Conservation (phyloP, 2,888 invertebrate genomes). For the Dicycla oo region DNA sequence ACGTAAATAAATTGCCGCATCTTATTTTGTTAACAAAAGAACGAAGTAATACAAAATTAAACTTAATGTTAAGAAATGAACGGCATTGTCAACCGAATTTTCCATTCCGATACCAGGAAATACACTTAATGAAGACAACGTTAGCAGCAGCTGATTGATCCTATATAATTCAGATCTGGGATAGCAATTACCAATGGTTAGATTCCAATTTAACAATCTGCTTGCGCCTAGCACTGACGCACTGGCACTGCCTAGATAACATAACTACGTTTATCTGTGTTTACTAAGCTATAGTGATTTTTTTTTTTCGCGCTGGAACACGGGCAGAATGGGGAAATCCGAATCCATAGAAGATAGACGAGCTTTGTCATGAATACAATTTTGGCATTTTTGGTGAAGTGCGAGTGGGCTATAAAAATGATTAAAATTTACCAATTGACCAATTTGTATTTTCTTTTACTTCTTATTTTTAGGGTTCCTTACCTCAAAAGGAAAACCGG, state of each 20-base stretch:
- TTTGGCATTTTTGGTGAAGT: background rate
- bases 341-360: background rate
- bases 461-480: too few relatives aligned
- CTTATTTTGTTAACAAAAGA: background rate
- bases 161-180: slow-evolving; percentile 41
- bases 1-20: background rate
- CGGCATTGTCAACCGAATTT: background rate
- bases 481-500: too few relatives aligned
- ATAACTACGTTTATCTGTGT: background rate
- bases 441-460: background rate
- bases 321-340: background rate
- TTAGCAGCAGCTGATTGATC: slow-evolving; percentile 43
- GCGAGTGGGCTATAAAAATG: background rate
- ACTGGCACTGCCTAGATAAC: background rate
- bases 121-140: slow-evolving; percentile 42
- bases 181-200: slow-evolving; percentile 49
- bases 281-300: background rate
- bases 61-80: background rate
- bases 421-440: background rate
- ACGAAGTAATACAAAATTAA: background rate
- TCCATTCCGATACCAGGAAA: slow-evolving; percentile 28
- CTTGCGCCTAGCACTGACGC: background rate
- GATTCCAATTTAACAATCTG: slow-evolving; percentile 45
- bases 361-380: background rate
- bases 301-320: background rate